Conservation (phyloP, 2,113 vertebrate genomes). For the Coryphaenoides rupestris region DNA sequence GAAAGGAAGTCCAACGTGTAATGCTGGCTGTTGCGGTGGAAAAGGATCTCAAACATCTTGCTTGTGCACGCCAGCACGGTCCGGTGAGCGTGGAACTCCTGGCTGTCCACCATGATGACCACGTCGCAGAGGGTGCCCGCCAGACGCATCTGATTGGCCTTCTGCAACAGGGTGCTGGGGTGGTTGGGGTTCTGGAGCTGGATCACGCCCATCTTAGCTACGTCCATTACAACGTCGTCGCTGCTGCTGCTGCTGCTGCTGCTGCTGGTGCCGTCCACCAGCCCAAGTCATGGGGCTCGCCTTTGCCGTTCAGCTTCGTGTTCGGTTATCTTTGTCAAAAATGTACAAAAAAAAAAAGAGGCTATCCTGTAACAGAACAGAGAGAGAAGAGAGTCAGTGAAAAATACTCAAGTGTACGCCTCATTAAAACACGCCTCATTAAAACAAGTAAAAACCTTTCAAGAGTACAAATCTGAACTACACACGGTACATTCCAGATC, state of each 20-base stretch:
- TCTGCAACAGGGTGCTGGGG: constrained; percentile 92
- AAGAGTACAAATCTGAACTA: too few relatives aligned
- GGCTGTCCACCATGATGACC: constrained; percentile 98
- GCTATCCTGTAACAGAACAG: constrained; percentile 43
- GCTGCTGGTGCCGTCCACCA: constrained; percentile 70
- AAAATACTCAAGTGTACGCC: not conserved
- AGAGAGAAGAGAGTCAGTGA: constrained; percentile 25
- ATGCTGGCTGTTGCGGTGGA: constrained; percentile 97
- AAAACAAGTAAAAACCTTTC: not conserved
- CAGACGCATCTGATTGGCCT: constrained; percentile 99
- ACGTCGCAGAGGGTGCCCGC: constrained; percentile 97
- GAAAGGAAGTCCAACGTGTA: constrained; percentile 98
- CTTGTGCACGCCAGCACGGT: constrained; percentile 96
- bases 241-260: too few relatives aligned
- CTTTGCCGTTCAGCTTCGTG: constrained; percentile 65
- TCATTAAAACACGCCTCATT: too few relatives aligned
- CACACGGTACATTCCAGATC: too few relatives aligned
- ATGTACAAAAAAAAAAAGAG: constrained; percentile 48
- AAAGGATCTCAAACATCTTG: constrained; percentile 99
- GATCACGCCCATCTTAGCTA: constrained; percentile 95
- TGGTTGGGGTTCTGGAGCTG: constrained; percentile 99
- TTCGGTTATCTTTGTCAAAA: constrained; percentile 68
- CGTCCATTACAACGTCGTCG: constrained; percentile 90
- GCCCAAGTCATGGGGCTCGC: constrained; percentile 85
- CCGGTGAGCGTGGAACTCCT: constrained; percentile 97